Evolutionary conservation across 1,140 invertebrate species (phyloP), one percentile per base, ranked within the genome.

Genomic region (Oreohelix idahoensis): DNA sequence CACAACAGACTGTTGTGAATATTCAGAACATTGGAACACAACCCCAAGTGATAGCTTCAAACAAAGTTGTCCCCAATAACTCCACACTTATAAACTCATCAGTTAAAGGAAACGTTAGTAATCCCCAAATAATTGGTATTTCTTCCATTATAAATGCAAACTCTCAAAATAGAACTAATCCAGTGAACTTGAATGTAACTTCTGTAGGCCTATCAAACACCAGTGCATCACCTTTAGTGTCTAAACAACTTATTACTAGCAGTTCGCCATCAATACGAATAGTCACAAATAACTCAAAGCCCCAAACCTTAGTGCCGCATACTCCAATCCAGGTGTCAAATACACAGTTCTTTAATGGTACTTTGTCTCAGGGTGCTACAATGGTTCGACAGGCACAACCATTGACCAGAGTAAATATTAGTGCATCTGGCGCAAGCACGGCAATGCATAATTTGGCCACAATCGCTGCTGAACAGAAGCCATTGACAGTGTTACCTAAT

Each of bases 381-480:
- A 75, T 70, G 20, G 69, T 79, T 26, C n/a, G 79, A 4, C 63
- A 36, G 15, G 1, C 51, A 35, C 80, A 58, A 26, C 70, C 80
- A 4, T 11, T 81, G 13, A 71, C 42, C 13, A 81, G 79, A 51
- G 79, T 81, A 70, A 85, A 81, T 63, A 85, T 81, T 49, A 84
- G 63, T 80, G 83, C 94, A 85, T 93, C 94, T 76, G 93, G 92
- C 87, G 93, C 94, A 79, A 93, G 92, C 88, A 88, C 84, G 85
- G 89, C 91, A 49, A 92, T 92, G 74, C 89, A 90, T 79, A 91
- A 92, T 84, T 80, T 92, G 71, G 91, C 91, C 8, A 89, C 83
- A 81, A 89, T 92, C 38, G 90, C 91, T 49, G 88, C 91, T 39
- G 90, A 91, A 83, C 90, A 91, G 79, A 87, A 89, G 81, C 90